Conservation (phyloP, 2,113 vertebrate genomes). For the Elephantulus edwardii region DNA sequence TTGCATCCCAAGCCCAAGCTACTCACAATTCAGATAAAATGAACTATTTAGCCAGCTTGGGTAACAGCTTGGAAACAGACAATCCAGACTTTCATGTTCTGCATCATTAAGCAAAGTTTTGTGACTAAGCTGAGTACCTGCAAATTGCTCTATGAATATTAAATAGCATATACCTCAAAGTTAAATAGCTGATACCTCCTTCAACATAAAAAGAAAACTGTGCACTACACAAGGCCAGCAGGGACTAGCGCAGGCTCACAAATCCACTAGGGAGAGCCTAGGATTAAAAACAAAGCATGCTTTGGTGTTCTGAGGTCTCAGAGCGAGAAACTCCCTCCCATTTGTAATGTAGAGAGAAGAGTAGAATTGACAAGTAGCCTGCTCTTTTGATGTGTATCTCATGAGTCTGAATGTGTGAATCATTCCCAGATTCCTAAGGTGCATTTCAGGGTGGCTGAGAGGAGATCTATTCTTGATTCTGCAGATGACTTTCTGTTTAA, state of each 20-base stretch:
- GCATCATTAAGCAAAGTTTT: conserved; percentile 49
- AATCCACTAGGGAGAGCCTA: background rate
- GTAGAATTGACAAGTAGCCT: background rate
- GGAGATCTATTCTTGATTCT: conserved; percentile 16
- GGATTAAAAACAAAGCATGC: background rate
- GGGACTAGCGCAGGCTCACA: background rate
- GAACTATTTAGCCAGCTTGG: conserved; percentile 21
- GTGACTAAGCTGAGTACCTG: background rate
- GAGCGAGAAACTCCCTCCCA: background rate
- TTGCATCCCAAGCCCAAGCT: background rate
- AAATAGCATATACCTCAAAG: conserved; percentile 4
- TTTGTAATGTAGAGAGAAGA: background rate
- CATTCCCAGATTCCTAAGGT: background rate
- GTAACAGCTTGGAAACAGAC: conserved; percentile 41
- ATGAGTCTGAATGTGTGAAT: background rate
- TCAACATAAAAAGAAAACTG: background rate
- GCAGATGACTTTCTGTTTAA: background rate
- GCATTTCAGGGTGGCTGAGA: background rate
- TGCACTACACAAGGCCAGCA: background rate
- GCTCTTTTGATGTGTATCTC: background rate
- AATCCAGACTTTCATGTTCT: conserved; percentile 45
- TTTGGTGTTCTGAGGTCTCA: background rate
- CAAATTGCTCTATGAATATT: conserved; percentile 36
- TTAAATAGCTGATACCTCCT: conserved; percentile 21
- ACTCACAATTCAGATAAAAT: background rate